phyloP scores from a whole-genome alignment of 2,888 invertebrate genomes.

The Oscheius sp. region DNA sequence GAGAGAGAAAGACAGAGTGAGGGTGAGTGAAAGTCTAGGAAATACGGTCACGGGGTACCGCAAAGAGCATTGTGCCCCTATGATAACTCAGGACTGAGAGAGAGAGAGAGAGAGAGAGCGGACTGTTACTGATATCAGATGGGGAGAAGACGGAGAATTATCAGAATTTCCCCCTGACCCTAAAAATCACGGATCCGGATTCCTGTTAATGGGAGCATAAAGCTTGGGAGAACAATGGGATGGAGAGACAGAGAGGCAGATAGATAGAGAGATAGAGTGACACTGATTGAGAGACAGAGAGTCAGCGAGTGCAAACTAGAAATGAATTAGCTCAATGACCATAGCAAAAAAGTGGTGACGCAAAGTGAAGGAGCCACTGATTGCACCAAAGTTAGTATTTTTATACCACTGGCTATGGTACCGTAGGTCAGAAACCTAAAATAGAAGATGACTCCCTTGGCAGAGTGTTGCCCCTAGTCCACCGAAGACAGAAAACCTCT shows the following conservation, averaged over 20 bases:
- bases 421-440: too few species aligned
- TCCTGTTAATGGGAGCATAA: background rate
- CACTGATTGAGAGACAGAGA: slow-evolving; percentile 1
- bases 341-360: too few species aligned
- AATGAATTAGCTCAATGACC: too few species aligned
- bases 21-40: background rate
- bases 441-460: too few species aligned
- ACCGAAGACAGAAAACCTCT: background rate
- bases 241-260: background rate
- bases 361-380: too few species aligned
- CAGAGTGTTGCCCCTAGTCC: too few species aligned
- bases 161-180: slow-evolving; percentile 9
- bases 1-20: background rate
- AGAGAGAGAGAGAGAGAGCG: background rate
- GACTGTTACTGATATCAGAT: slow-evolving; percentile 4
- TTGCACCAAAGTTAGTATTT: too few species aligned
- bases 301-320: background rate
- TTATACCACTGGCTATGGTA: too few species aligned
- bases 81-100: slow-evolving; percentile 3
- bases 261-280: slow-evolving; percentile 7
- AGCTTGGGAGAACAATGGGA: background rate
- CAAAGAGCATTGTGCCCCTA: background rate
- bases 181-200: slow-evolving; percentile 1
- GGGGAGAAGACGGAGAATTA: background rate
- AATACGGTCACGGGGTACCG: background rate